phyloP scores from a whole-genome alignment of 2,113 vertebrate genomes.

The Perca flavescens region DNA sequence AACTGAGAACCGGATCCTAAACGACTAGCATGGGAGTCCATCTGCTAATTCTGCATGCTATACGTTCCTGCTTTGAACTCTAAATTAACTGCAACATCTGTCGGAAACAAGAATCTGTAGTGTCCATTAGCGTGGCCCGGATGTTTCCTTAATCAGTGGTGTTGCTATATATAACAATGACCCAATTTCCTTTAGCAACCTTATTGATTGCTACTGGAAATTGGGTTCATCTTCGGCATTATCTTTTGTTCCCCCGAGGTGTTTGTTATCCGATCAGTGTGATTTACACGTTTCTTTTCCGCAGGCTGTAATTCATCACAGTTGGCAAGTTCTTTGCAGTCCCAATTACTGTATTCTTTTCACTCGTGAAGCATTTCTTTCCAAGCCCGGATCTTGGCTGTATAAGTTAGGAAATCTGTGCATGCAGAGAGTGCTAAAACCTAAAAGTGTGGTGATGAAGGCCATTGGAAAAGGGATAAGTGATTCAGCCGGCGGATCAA shows the following conservation, averaged over 20 bases:
- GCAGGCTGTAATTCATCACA: conserved; percentile 23
- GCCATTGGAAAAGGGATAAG: conserved; percentile 84
- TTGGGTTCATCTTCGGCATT: conserved; percentile 49
- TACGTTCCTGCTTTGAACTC: conserved; percentile 43
- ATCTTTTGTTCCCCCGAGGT: conserved; percentile 37
- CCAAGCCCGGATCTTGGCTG: conserved; percentile 56
- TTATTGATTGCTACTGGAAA: conserved; percentile 61
- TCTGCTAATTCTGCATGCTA: conserved; percentile 6
- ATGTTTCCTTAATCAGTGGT: conserved; percentile 21
- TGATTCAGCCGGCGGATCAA: conserved; percentile 83
- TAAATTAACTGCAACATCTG: conserved; percentile 38
- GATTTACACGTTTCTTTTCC: conserved; percentile 37
- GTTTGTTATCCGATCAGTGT: conserved; percentile 39
- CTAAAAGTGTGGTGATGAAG: conserved; percentile 75
- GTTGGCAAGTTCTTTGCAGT: conserved; percentile 26
- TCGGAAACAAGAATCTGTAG: conserved; percentile 7
- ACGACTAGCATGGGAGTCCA: neutral
- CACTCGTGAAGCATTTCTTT: conserved; percentile 38
- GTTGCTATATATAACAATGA: conserved; percentile 48
- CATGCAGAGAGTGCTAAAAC: conserved; percentile 75
- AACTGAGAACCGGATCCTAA: conserved; percentile 18
- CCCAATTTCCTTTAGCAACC: conserved; percentile 58
- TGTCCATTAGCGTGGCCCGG: conserved; percentile 29
- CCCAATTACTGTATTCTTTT: conserved; percentile 35
- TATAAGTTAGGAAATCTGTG: conserved; percentile 54